Conservation (phyloP, 1,140 invertebrate species). For the Drosophila biarmipes region DNA sequence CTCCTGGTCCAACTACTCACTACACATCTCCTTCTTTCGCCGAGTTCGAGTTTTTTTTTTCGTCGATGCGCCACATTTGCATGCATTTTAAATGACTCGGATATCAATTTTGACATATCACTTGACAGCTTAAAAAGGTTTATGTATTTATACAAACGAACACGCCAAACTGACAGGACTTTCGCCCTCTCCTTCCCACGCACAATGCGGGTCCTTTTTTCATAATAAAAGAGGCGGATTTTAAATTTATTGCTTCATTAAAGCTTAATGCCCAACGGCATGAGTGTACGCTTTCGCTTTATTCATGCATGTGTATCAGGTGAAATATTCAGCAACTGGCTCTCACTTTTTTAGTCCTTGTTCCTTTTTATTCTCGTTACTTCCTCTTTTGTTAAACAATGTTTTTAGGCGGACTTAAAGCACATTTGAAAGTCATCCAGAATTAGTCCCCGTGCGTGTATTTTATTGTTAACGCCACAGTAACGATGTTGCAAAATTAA, state of each 20-base stretch:
- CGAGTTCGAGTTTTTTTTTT: slow-evolving; percentile 33
- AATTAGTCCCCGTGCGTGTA: slow-evolving; percentile 23
- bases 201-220: slow-evolving; percentile 31
- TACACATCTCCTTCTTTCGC: slow-evolving; percentile 18
- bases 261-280: slow-evolving; percentile 73
- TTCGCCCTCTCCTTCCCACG: background rate
- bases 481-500: slow-evolving; percentile 58
- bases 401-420: slow-evolving; percentile 53
- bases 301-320: slow-evolving; percentile 43
- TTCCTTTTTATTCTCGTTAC: slow-evolving; percentile 16
- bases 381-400: slow-evolving; percentile 10
- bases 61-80: slow-evolving; percentile 74
- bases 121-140: slow-evolving; percentile 83
- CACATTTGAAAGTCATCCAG: slow-evolving; percentile 57
- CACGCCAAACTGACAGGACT: slow-evolving; percentile 25
- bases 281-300: slow-evolving; percentile 29
- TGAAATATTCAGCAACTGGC: slow-evolving; percentile 69
- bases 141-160: slow-evolving; percentile 78
- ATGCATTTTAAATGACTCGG: slow-evolving; percentile 83
- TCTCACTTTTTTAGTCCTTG: slow-evolving; percentile 31
- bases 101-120: slow-evolving; percentile 84
- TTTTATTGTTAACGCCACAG: slow-evolving; percentile 18
- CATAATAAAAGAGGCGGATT: slow-evolving; percentile 74
- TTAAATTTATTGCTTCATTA: slow-evolving; percentile 83
- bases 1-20: slow-evolving; percentile 49